Percentiles rank a stretch among this genome's conserved stretches.
These are phyloP conservation scores for Trachelus stipa DNA, from an alignment of 2,888 invertebrate genomes.

Conservation along the genomic window DNA sequence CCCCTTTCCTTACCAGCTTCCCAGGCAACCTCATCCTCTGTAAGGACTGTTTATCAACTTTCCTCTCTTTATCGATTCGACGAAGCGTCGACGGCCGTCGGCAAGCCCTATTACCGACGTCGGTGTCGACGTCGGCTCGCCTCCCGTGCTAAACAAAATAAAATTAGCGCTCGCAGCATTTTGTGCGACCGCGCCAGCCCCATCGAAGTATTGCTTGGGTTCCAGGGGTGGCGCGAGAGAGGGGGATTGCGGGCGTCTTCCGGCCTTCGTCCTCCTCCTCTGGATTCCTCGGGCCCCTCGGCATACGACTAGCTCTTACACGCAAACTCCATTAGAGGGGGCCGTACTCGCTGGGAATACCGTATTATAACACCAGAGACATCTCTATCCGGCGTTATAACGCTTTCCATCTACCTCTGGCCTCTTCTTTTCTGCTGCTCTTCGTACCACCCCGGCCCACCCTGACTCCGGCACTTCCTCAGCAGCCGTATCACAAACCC, in stretches of 20 bases:
- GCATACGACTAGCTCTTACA: conserved; percentile 53
- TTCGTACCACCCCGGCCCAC: neutral
- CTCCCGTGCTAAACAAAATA: conserved; percentile 42
- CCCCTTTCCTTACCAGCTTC: neutral
- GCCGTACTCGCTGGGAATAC: conserved; percentile 48
- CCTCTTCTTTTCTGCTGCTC: neutral
- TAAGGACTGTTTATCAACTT: conserved; percentile 31
- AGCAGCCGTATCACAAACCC: neutral
- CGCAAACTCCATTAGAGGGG: conserved; percentile 64
- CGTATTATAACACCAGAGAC: conserved; percentile 49
- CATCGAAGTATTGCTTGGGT: neutral
- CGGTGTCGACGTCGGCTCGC: conserved; percentile 20
- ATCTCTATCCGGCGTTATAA: conserved; percentile 3
- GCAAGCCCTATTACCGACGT: conserved; percentile 32
- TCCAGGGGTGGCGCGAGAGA: neutral
- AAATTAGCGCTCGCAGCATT: conserved; percentile 53
- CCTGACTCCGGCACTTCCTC: neutral
- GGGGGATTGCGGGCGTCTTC: neutral
- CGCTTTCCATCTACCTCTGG: neutral
- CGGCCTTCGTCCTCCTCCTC: conserved; percentile 18
- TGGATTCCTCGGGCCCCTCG: conserved; percentile 3
- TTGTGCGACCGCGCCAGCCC: conserved; percentile 28
- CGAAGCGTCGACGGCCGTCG: conserved; percentile 21
- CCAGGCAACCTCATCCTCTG: neutral
- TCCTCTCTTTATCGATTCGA: conserved; percentile 18